Base-by-base conservation (phyloP, 2,888 invertebrate genomes). In the Apodemia zela region DNA sequence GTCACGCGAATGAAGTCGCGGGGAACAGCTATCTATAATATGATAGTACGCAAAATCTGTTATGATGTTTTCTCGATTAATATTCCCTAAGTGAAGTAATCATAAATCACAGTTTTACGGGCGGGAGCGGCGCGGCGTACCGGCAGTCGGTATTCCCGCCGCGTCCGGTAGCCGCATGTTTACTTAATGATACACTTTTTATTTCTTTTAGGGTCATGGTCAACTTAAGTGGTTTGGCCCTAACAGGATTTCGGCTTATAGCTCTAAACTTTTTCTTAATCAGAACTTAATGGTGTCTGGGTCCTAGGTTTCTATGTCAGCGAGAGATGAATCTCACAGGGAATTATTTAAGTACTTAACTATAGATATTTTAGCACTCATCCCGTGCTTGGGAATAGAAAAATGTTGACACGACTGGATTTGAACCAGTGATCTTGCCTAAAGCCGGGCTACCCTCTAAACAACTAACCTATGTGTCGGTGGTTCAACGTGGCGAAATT, bases 91-190 rank as follows among this genome's bases (percentile, higher is more conserved):
- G 17, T 45, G 45, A 7, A 45, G 45, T n/a, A n/a, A 45, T 45
- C n/a, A 45, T 45, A 45, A 45, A 45, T 45, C 25, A 5, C 13
- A 15, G 25, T 25, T 54, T 54, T 25, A 54, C 25, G 54, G 5
- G 51, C 8, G 25, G 25, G 21, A 21, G 21, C 13, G 51, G 25
- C 18, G 11, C 10, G 17, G 7, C 47, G 8, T 6, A 3, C 11
- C 3, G 51, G 25, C 13, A 10, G 3, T 51, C 51, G 6, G 25
- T 51, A 54, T 54, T 54, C 25, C 54, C 25, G 2, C 21, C 54
- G 25, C 54, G 54, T 54, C 21, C 21, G 51, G 54, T 25, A 25
- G 25, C 15, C 21, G 54, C 54, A 25, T 54, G 54, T 54, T 54
- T 54, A 54, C 54, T 54, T 54, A 21, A 51, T 51, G 21, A 51